Conservation (phyloP, 2,797 vertebrate species). For the Bryconaethiops microstoma region DNA sequence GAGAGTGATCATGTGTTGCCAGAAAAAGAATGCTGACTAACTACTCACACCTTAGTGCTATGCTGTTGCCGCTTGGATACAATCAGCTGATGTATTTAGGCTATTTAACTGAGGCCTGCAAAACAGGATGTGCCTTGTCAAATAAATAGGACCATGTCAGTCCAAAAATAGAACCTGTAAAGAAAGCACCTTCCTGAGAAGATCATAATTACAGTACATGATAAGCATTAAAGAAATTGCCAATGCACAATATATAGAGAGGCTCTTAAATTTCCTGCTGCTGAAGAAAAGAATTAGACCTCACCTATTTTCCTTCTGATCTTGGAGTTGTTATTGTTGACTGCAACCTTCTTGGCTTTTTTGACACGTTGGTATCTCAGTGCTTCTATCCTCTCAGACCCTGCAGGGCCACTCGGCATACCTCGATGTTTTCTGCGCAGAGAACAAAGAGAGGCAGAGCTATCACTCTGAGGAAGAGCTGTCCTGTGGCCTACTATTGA, state of each 20-base stretch:
- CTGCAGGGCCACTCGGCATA: constrained; percentile 86
- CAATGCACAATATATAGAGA: background rate
- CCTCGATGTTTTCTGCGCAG: constrained; percentile 80
- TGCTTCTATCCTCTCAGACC: constrained; percentile 99
- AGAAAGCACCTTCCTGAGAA: background rate
- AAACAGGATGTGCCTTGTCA: constrained; percentile 50
- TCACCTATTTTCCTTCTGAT: constrained; percentile 95
- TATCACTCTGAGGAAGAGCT: constrained; percentile 69
- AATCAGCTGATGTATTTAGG: constrained; percentile 42
- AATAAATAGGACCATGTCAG: background rate
- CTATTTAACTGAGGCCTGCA: constrained; percentile 48
- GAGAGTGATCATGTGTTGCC: background rate
- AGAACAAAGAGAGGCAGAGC: constrained; percentile 65
- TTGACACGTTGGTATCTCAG: constrained; percentile 98
- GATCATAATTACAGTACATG: background rate
- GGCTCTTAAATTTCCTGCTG: background rate
- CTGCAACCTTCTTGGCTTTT: constrained; percentile 96
- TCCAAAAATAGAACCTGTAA: background rate
- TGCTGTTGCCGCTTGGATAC: constrained; percentile 34
- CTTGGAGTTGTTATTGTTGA: constrained; percentile 95
- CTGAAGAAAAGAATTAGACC: background rate
- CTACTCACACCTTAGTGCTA: constrained; percentile 54
- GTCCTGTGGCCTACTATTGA: constrained; percentile 58
- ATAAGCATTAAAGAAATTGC: background rate
- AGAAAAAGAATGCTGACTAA: constrained; percentile 33